Evolutionary conservation across 2,113 vertebrate genomes (phyloP).

Genomic region (Larimichthys crocea): DNA sequence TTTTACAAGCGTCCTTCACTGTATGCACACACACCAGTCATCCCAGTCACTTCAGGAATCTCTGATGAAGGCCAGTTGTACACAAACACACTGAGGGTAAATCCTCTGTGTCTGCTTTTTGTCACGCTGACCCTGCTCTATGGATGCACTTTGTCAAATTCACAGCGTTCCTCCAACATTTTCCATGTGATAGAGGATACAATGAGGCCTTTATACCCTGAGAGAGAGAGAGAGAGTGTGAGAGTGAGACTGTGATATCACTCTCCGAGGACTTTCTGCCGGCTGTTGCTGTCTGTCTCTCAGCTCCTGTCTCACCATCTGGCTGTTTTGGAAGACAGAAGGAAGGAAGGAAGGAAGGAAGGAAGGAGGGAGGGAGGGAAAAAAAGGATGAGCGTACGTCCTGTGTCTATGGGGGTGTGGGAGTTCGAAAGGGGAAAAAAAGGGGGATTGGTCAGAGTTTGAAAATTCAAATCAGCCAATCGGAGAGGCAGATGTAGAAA

Average conservation of each 20-base stretch:
- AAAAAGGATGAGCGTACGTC: conserved; percentile 64
- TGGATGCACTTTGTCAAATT: conserved; percentile 55
- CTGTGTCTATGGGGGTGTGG: conserved; percentile 49
- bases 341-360: conserved; percentile 48
- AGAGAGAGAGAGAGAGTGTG: conserved; percentile 31
- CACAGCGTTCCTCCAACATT: conserved; percentile 64
- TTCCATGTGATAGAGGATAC: conserved; percentile 69
- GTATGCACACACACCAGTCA: neutral
- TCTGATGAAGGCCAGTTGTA: conserved; percentile 9
- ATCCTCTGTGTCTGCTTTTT: conserved; percentile 25
- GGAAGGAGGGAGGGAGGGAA: conserved; percentile 47
- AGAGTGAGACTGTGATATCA: conserved; percentile 76
- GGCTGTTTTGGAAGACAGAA: conserved; percentile 63
- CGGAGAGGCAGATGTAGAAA: neutral
- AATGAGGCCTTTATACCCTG: conserved; percentile 78
- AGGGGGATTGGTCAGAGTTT: conserved; percentile 43
- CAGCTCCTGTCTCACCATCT: conserved; percentile 73
- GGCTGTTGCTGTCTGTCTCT: conserved; percentile 77
- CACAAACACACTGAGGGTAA: conserved; percentile 30
- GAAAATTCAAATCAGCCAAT: conserved; percentile 76
- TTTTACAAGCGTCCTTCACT: conserved; percentile 3
- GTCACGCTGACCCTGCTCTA: conserved; percentile 47
- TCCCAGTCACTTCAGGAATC: conserved; percentile 38
- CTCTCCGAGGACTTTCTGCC: conserved; percentile 58
- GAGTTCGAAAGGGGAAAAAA: conserved; percentile 18